These are phyloP conservation scores for Oreocharis arfaki DNA, from an alignment of 2,113 vertebrate species.

Conservation along the genomic window DNA sequence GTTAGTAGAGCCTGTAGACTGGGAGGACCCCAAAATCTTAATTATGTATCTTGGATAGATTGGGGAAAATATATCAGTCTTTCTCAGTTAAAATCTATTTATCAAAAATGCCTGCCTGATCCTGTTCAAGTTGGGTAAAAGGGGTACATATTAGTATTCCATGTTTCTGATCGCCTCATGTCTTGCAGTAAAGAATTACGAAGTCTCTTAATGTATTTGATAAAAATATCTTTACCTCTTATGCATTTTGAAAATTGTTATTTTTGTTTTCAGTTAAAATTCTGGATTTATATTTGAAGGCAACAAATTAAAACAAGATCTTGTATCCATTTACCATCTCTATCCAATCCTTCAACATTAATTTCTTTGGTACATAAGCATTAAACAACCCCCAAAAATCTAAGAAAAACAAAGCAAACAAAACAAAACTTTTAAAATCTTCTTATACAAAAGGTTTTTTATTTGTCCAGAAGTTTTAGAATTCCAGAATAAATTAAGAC, in stretches of 20 bases:
- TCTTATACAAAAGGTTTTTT: neutral
- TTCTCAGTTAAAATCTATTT: neutral
- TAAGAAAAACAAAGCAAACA: rapidly evolving
- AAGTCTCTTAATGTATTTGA: neutral
- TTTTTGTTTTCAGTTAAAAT: neutral
- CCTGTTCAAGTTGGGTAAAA: neutral
- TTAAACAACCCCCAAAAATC: neutral
- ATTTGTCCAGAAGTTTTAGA: neutral
- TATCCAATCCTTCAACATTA: neutral
- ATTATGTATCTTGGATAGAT: neutral
- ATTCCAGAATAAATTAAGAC: neutral
- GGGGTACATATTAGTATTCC: neutral
- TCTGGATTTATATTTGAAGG: neutral
- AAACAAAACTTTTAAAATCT: neutral
- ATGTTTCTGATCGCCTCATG: neutral
- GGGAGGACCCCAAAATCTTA: neutral
- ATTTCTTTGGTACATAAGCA: neutral
- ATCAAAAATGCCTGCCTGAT: neutral
- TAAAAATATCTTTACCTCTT: neutral
- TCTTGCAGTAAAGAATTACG: neutral
- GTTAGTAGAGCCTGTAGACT: neutral
- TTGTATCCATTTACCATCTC: neutral
- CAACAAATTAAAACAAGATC: neutral
- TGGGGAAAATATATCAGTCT: neutral
- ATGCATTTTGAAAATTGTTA: neutral